Conservation (phyloP, 2,888 invertebrate genomes). For the Philereme vetulata region DNA sequence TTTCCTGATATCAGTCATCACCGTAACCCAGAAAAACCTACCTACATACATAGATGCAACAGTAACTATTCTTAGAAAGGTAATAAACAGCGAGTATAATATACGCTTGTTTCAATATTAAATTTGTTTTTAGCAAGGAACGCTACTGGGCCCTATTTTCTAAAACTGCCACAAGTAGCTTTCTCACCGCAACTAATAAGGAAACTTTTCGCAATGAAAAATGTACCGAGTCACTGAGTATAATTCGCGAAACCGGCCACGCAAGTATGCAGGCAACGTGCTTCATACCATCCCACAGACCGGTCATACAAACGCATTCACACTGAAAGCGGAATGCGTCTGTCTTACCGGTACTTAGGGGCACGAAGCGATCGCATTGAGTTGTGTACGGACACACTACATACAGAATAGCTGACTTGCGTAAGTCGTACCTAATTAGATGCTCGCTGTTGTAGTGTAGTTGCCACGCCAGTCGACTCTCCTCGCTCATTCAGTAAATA, state of each 20-base stretch:
- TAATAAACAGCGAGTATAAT: no score
- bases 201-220: constrained; percentile 22
- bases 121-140: neutral
- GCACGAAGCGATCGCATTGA: neutral
- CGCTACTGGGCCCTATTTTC: neutral
- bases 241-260: constrained; percentile 30
- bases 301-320: constrained; percentile 14
- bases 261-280: constrained; percentile 19
- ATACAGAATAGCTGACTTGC: no score
- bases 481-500: no score
- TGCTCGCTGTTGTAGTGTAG: no score
- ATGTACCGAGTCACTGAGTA: constrained; percentile 27
- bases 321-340: constrained; percentile 1
- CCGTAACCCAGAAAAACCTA: no score
- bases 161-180: constrained; percentile 13
- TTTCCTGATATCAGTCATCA: no score
- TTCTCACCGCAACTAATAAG: constrained; percentile 18
- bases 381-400: no score
- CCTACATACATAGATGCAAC: no score
- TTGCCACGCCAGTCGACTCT: no score
- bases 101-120: neutral
- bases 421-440: no score
- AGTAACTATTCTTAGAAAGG: no score
- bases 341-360: neutral
- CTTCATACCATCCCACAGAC: constrained; percentile 21